Percentiles rank a stretch among this genome's conserved stretches.
Conservation (phyloP, 2,888 invertebrate species). For the Coenonympha glycerion region DNA sequence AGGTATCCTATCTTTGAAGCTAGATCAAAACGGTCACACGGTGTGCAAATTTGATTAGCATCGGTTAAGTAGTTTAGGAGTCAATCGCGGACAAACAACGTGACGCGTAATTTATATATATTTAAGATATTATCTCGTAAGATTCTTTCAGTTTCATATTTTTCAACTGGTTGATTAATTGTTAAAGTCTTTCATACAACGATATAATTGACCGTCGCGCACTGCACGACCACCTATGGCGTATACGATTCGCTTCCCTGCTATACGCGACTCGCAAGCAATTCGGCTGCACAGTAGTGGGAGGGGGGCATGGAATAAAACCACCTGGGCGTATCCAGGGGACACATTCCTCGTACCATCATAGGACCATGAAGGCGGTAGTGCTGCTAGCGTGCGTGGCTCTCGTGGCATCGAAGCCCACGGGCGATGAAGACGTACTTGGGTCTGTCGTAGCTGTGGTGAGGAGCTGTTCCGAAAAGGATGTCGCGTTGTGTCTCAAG, state of each 20-base stretch:
- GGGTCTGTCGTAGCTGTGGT: conserved; percentile 80
- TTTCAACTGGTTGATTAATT: too few species aligned
- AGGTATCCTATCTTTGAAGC: too few species aligned
- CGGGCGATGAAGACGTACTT: conserved; percentile 72
- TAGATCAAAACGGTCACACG: too few species aligned
- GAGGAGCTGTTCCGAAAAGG: conserved; percentile 81
- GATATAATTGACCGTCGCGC: neutral
- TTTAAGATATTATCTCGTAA: too few species aligned
- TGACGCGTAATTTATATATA: too few species aligned
- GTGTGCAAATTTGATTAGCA: too few species aligned
- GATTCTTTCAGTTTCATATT: too few species aligned
- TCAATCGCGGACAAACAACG: too few species aligned
- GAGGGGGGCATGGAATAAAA: conserved; percentile 67
- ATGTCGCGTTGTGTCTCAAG: conserved; percentile 83
- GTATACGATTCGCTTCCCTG: neutral
- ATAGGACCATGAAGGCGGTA: conserved; percentile 64
- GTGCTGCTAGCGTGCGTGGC: conserved; percentile 69
- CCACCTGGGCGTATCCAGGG: conserved; percentile 51
- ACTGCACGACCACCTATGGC: neutral
- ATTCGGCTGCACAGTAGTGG: conserved; percentile 20
- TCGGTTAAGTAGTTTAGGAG: too few species aligned
- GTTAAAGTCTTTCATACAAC: neutral
- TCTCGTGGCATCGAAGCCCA: conserved; percentile 64
- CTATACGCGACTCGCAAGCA: conserved; percentile 26
- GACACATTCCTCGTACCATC: conserved; percentile 60